These are phyloP conservation scores for Caenorhabditis tropicalis DNA, from an alignment of 1,140 invertebrate species.

Conservation along the genomic window DNA sequence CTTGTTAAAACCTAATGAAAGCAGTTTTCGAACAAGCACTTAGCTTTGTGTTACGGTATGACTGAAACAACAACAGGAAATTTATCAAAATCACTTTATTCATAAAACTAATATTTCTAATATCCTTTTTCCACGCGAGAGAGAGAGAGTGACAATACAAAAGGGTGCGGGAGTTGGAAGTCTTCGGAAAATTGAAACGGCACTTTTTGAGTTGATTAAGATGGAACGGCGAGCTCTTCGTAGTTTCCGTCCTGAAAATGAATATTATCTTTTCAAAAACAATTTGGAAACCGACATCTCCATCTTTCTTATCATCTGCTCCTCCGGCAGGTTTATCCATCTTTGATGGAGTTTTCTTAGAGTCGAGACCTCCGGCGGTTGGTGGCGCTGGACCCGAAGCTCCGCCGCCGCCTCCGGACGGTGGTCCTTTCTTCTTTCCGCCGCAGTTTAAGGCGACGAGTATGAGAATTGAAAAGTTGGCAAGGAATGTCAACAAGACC, in stretches of 20 bases:
- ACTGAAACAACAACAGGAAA: too few species aligned
- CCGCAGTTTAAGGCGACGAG: not conserved
- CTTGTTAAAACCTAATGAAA: too few species aligned
- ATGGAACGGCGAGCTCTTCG: not conserved
- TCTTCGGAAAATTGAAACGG: too few species aligned
- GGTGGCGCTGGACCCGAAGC: not conserved
- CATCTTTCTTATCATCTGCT: not conserved
- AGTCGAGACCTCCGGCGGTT: not conserved
- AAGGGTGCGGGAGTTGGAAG: too few species aligned
- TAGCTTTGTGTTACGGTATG: too few species aligned
- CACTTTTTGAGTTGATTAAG: too few species aligned
- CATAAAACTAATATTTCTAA: too few species aligned
- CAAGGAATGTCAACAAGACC: not conserved
- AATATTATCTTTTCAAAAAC: not conserved
- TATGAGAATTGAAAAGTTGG: not conserved
- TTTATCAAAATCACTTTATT: too few species aligned
- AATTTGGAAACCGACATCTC: not conserved
- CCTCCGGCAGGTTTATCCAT: not conserved
- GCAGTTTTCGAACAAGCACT: too few species aligned
- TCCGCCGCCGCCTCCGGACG: not conserved
- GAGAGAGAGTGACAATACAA: too few species aligned
- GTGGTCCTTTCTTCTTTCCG: not conserved
- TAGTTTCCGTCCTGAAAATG: not conserved
- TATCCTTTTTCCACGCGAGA: too few species aligned
- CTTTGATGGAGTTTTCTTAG: not conserved